A percentile compares a stretch with the other conserved stretches of the same genome.
These are phyloP conservation scores for Empis livida DNA, from an alignment of 2,888 invertebrate species.

Conservation along the genomic window DNA sequence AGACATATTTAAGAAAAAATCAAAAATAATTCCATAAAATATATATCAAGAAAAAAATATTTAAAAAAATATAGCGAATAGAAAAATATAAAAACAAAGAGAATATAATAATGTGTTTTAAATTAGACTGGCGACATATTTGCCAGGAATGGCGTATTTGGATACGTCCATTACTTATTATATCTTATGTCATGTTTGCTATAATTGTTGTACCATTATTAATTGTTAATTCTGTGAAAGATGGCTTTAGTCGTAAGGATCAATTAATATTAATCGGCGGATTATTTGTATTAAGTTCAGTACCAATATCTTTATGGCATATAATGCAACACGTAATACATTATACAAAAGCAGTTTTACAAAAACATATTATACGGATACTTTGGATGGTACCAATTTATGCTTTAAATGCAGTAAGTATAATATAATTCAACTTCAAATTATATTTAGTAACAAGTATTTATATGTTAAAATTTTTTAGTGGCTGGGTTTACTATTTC, in stretches of 20 bases:
- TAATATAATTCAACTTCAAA: not conserved
- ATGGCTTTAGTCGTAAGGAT: constrained; percentile 65
- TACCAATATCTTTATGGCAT: constrained; percentile 90
- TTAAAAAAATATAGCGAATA: no score
- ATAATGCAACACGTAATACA: constrained; percentile 89
- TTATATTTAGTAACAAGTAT: not conserved
- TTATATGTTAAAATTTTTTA: constrained; percentile 12
- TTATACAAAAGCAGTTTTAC: constrained; percentile 81
- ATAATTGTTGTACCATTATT: constrained; percentile 74
- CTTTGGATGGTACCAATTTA: constrained; percentile 98
- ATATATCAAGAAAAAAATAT: no score
- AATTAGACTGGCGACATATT: constrained; percentile 20
- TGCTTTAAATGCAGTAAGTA: constrained; percentile 80
- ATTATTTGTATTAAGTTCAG: constrained; percentile 77
- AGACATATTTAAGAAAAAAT: no score
- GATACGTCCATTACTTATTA: constrained; percentile 75
- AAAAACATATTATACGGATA: constrained; percentile 91
- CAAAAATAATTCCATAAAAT: no score
- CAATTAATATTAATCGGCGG: constrained; percentile 77
- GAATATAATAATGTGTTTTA: no score
- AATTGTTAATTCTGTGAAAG: constrained; percentile 63
- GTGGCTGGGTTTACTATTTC: constrained; percentile 63
- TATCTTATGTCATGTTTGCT: constrained; percentile 66
- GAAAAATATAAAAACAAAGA: no score
- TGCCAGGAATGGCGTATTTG: constrained; percentile 63